Conservation (phyloP, 2,888 invertebrate genomes). For the Andrena marginata region DNA sequence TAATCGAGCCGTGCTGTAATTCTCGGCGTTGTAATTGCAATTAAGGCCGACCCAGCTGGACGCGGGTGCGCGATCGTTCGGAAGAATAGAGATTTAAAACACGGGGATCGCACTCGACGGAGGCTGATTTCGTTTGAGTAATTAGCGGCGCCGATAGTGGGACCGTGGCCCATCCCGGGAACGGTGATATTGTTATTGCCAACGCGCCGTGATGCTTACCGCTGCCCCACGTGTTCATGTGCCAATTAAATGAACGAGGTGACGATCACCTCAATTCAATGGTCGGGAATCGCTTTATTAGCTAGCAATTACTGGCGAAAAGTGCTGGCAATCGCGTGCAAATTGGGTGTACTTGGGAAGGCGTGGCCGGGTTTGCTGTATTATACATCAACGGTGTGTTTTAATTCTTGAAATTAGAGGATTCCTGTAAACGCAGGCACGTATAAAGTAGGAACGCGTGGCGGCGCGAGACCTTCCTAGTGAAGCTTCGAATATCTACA, state of each 20-base stretch:
- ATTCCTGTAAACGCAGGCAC: too few relatives aligned
- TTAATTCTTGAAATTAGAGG: too few relatives aligned
- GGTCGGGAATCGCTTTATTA: constrained; percentile 10
- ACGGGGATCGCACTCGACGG: constrained; percentile 18
- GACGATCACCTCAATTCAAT: constrained; percentile 6
- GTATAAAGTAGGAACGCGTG: too few relatives aligned
- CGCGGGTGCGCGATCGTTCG: constrained; percentile 5
- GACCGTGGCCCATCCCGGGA: background rate
- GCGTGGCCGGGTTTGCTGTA: background rate
- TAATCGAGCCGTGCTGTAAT: constrained; percentile 49
- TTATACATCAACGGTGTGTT: too few relatives aligned
- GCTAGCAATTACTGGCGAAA: background rate
- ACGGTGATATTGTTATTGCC: constrained; percentile 9
- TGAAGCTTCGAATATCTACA: too few relatives aligned
- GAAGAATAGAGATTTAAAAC: constrained; percentile 41
- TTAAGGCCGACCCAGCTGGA: background rate
- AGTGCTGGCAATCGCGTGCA: too few relatives aligned
- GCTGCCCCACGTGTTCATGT: background rate
- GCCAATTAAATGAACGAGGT: constrained; percentile 8
- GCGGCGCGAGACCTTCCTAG: too few relatives aligned
- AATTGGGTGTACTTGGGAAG: too few relatives aligned
- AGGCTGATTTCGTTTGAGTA: constrained; percentile 35
- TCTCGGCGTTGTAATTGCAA: constrained; percentile 41
- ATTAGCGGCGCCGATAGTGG: constrained; percentile 17
- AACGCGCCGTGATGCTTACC: background rate